Evolutionary conservation across 2,113 vertebrate species (phyloP), one percentile per base, ranked within the genome.

Genomic region (Sceloporus tristichus): DNA sequence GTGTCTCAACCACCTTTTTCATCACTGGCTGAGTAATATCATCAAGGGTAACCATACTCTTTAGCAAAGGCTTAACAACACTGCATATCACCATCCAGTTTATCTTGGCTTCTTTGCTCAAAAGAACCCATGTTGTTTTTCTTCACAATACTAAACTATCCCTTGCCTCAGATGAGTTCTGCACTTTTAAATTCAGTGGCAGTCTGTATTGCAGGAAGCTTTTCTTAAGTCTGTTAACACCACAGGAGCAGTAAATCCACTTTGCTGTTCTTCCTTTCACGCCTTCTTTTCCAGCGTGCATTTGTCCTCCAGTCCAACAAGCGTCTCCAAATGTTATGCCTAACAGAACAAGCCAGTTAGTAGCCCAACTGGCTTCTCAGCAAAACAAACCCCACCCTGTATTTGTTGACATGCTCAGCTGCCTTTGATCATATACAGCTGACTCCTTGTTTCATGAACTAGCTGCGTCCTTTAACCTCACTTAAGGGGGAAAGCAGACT

Each of bases 181-280:
- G 87, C 25, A 56, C 29, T 73, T 56, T 79, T 84, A 87, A 85
- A 86, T 87, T 79, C 87, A 89, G 88, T 25, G 92, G 85, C 25
- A 91, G 27, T 88, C 78, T 74, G 85, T 29, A 54, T 54, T 83
- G n/a, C 53, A 66, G 62, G 16, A 87, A 1, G 78, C 76, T 70
- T 84, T 85, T 42, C 78, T n/a, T 10, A 65, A 88, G 86, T 82
- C 40, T 88, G 76, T 84, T 82, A 80, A 21, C 84, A n/a, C 56
- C 85, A 73, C 62, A 81, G 87, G 9, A 91, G 84, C 82, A 76
- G 59, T 21, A 42, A 27, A 38, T 65, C 86, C 74, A 84, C 90
- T 89, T 92, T 82, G 84, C 77, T 74, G 59, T 92, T 87, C 92
- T 92, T 89, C 78, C 82, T 70, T 92, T 90, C 62, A 83, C 8